These are phyloP conservation scores for Epistrophe grossulariae DNA, from an alignment of 2,888 invertebrate genomes.

Conservation along the genomic window DNA sequence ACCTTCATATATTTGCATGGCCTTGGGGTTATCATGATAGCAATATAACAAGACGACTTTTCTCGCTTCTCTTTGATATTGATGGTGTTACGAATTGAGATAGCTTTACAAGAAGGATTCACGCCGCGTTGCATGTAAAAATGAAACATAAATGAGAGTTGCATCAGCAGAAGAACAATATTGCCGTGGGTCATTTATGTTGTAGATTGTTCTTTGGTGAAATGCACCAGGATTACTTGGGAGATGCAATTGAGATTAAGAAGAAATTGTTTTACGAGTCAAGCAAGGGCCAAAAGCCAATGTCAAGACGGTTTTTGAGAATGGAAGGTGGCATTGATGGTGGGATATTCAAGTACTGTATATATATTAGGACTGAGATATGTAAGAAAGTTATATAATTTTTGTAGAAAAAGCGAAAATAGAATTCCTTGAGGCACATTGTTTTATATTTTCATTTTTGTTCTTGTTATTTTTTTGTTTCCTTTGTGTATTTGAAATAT, in stretches of 20 bases:
- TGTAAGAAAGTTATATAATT: not conserved
- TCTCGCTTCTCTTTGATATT: constrained; percentile 6
- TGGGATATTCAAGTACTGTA: not conserved
- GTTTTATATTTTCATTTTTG: constrained; percentile 2
- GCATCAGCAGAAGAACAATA: constrained; percentile 10
- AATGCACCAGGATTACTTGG: not conserved
- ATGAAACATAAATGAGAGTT: not conserved
- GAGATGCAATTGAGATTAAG: constrained; percentile 1
- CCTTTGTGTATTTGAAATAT: not conserved
- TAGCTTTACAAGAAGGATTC: constrained; percentile 25
- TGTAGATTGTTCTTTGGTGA: constrained; percentile 14
- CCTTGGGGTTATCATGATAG: constrained; percentile 13
- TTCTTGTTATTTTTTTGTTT: not conserved
- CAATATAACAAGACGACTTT: constrained; percentile 5
- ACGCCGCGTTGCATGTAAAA: not conserved
- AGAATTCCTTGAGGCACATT: not conserved
- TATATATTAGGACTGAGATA: not conserved
- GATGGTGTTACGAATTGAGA: not conserved
- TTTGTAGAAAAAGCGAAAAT: not conserved
- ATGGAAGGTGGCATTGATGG: not conserved
- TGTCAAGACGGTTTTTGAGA: not conserved
- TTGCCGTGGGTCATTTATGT: constrained; percentile 8
- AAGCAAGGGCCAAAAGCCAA: constrained; percentile 10
- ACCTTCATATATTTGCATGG: not conserved
- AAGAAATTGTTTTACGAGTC: constrained; percentile 1